These are phyloP conservation scores for Aricia artaxerxes DNA, from an alignment of 2,888 invertebrate species.

Conservation along the genomic window DNA sequence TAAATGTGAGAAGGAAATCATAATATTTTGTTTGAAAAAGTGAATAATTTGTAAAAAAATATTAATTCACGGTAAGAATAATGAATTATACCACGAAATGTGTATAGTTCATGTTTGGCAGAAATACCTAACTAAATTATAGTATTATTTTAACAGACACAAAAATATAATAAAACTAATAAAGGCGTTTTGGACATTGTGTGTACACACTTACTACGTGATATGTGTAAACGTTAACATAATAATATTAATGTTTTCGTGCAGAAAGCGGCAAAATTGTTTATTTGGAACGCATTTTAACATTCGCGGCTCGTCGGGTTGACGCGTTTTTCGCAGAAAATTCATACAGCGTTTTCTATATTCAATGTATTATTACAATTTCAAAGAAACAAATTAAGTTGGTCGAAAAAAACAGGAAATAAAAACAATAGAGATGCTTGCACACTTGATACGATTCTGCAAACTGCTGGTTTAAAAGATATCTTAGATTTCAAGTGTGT, in stretches of 20 bases:
- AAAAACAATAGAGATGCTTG: neutral
- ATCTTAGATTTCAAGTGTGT: neutral
- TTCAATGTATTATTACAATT: neutral
- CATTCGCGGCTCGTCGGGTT: constrained; percentile 19
- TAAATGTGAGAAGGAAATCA: neutral
- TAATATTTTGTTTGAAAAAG: neutral
- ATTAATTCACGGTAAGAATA: neutral
- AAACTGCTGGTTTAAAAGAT: too few species aligned
- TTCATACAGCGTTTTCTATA: neutral
- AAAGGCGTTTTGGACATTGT: neutral
- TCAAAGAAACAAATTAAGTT: neutral
- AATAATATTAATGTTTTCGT: constrained; percentile 15
- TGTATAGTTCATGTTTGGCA: too few species aligned
- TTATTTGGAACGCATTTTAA: constrained; percentile 14
- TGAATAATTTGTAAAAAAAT: neutral
- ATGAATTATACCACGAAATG: too few species aligned
- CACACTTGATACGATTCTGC: neutral
- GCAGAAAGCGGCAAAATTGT: constrained; percentile 18
- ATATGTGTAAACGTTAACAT: constrained; percentile 8
- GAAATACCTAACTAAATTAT: too few species aligned
- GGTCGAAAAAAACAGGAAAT: neutral
- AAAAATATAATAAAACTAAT: neutral
- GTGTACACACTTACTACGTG: constrained; percentile 20
- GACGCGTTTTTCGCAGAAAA: constrained; percentile 11
- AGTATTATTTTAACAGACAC: too few species aligned